Percentiles rank a stretch among this genome's conserved stretches.
Conservation (phyloP, 1,140 invertebrate species). For the Zelostemma sp. region DNA sequence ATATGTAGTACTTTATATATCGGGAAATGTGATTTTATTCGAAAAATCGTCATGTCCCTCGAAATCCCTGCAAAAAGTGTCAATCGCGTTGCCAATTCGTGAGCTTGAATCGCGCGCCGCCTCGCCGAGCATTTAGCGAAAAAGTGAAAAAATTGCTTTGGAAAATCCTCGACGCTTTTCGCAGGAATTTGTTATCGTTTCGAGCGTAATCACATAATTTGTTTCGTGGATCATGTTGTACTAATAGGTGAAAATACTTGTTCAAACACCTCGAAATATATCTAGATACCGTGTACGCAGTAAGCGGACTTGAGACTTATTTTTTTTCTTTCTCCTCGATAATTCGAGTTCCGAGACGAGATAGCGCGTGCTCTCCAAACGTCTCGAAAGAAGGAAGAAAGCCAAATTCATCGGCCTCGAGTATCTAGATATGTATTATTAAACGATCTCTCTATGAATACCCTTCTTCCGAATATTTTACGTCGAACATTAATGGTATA, state of each 20-base stretch:
- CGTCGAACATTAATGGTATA: slow-evolving; percentile 5
- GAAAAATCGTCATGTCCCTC: slow-evolving; percentile 8
- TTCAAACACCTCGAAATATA: slow-evolving; percentile 2
- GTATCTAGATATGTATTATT: slow-evolving; percentile 13
- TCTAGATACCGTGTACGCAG: neutral
- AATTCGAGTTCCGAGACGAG: no score
- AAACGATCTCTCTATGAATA: slow-evolving; percentile 3
- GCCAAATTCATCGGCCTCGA: no score
- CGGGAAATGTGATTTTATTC: no score
- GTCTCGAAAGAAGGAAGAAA: no score
- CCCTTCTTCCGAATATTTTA: slow-evolving; percentile 2
- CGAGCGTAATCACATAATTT: no score
- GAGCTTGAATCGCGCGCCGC: no score
- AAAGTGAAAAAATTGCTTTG: neutral
- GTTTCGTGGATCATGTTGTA: neutral
- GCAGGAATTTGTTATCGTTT: neutral
- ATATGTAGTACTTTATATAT: no score
- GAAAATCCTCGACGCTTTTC: neutral
- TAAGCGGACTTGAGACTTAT: no score
- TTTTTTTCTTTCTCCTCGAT: no score
- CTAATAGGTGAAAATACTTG: neutral
- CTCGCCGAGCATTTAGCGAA: neutral
- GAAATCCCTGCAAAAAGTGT: neutral
- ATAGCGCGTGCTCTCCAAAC: no score
- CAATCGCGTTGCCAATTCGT: no score